phyloP scores from a whole-genome alignment of 2,113 vertebrate genomes.

The Prionailurus viverrinus region DNA sequence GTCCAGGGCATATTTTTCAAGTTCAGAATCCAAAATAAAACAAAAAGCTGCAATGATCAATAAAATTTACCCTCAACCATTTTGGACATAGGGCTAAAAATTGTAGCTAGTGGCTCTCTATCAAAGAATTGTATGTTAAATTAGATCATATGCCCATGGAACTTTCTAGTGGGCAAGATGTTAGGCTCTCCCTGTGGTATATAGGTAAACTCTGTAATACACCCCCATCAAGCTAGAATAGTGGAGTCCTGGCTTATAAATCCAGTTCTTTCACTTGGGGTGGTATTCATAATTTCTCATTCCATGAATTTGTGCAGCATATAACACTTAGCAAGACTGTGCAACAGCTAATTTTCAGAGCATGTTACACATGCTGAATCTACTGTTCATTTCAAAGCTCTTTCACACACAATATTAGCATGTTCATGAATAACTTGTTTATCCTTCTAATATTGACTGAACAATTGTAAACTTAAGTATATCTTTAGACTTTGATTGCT shows the following conservation, averaged over 20 bases:
- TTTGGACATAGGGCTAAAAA: not conserved
- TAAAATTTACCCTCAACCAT: not conserved
- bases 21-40: not conserved
- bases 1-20: not conserved
- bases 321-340: not conserved
- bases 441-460: not conserved
- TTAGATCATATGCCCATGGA: not conserved
- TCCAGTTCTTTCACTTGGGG: not conserved
- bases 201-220: not conserved
- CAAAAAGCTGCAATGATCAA: not conserved
- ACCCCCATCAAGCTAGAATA: not conserved
- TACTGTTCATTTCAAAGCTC: not conserved
- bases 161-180: not conserved
- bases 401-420: not conserved
- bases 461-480: conserved; percentile 17
- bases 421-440: not conserved
- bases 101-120: not conserved
- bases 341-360: not conserved
- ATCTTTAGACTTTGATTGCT: conserved; percentile 23
- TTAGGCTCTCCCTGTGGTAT: not conserved
- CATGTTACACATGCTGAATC: not conserved
- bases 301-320: not conserved
- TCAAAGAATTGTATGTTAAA: not conserved
- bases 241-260: not conserved
- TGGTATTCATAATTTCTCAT: not conserved